Base-by-base conservation (phyloP, 2,113 vertebrate species). In the Melanotaenia duboulayi region DNA sequence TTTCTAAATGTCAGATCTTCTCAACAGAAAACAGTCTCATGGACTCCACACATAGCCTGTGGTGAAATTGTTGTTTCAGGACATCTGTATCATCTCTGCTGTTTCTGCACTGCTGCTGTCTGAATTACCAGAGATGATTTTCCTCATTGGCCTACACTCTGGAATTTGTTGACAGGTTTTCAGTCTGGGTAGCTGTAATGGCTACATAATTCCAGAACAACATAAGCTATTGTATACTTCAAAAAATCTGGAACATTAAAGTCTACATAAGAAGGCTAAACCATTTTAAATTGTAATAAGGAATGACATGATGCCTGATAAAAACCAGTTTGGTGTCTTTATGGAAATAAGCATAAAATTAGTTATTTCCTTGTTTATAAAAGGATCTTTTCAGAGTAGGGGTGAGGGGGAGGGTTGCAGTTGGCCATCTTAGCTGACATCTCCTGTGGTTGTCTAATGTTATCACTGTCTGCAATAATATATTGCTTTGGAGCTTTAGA, bases 1-100 rank as follows among this genome's bases (percentile, higher is more conserved):
- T 83, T 68, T 86, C 11, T 57, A 81, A 92, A 84, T 88, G 79
- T 76, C 84, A 89, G 2, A 32, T 57, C 61, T 7, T 69, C 64
- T 79, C 71, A 4, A 59, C 20, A 68, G 63, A 64, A 70, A 65
- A 28, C 52, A 22, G 42, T 24, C 69, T 51, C 22, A 42, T 23
- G 35, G 25, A 58, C 50, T 22, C 46, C 50, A 68, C 67, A 24
- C 58, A 54, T 42, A 7, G 69, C 84, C 73, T 65, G 24, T 74
- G 73, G 81, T 67, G 49, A 78, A 71, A 78, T 72, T 56, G 68
- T 63, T 76, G 40, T 66, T 67, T 74, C 65, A 76, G 65, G 42
- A 78, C 85, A 83, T 90, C 78, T 82, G 76, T 69, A 83, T 74
- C 49, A 76, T 76, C 76, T 54, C 39, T 16, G 17, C 40, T 71